These are phyloP conservation scores for Balanococcus diminutus DNA, from an alignment of 2,888 invertebrate species.

Conservation along the genomic window DNA sequence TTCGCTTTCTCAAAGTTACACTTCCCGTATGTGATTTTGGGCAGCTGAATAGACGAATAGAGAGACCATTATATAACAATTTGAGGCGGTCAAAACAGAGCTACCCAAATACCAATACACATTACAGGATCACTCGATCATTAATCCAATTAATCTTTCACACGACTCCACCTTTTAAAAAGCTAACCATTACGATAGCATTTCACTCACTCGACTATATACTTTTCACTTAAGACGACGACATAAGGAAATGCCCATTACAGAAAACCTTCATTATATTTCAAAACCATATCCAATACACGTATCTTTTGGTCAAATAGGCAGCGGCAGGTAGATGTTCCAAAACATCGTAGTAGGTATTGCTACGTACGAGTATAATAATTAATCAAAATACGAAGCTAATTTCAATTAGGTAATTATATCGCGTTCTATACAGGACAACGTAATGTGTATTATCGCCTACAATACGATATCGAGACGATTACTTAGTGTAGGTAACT, in stretches of 20 bases:
- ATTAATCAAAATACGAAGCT: neutral
- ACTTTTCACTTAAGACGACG: neutral
- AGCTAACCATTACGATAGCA: neutral
- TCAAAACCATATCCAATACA: neutral
- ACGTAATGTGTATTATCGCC: neutral
- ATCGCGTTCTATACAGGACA: neutral
- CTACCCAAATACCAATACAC: neutral
- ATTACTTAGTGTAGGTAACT: neutral
- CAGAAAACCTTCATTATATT: neutral
- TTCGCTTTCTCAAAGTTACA: neutral
- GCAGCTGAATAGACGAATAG: neutral
- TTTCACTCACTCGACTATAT: neutral
- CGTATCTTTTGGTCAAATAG: neutral
- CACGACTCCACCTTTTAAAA: conserved; percentile 1
- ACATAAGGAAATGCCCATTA: neutral
- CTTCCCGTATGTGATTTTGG: neutral
- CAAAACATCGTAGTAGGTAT: neutral
- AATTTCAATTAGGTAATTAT: conserved; percentile 40
- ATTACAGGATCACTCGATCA: neutral
- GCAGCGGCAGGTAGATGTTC: neutral
- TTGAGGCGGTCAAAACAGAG: neutral
- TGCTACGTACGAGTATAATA: neutral
- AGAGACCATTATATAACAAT: neutral
- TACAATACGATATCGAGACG: neutral
- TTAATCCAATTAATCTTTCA: conserved; percentile 11